Evolutionary conservation across 2,888 invertebrate genomes (phyloP).

Genomic region (Lamellibrachia satsuma): DNA sequence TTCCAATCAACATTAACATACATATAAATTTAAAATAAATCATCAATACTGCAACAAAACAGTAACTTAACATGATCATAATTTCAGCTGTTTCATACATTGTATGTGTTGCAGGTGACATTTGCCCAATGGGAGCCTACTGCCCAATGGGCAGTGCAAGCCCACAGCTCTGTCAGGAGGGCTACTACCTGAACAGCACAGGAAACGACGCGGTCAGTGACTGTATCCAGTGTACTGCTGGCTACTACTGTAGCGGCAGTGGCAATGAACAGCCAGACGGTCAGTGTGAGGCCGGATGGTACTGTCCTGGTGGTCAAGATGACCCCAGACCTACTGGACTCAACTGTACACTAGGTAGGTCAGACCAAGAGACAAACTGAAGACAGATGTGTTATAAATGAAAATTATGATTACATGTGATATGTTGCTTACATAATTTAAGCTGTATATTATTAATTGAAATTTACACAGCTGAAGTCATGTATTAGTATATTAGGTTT

Average conservation of each 20-base stretch:
- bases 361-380: not conserved
- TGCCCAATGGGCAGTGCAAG: constrained; percentile 54
- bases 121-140: constrained; percentile 56
- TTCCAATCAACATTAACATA: no score
- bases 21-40: no score
- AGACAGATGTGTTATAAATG: no score
- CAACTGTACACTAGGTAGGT: constrained; percentile 54
- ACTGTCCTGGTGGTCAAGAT: constrained; percentile 59
- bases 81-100: no score
- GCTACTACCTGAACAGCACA: constrained; percentile 46
- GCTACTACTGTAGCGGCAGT: constrained; percentile 52
- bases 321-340: constrained; percentile 47
- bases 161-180: constrained; percentile 47
- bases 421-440: no score
- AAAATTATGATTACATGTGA: no score
- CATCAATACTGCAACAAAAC: no score
- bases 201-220: constrained; percentile 40
- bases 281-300: constrained; percentile 55
- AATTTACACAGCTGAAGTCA: no score
- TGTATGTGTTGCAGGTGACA: constrained; percentile 47
- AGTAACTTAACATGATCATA: not conserved
- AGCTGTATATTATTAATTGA: no score
- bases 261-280: constrained; percentile 53
- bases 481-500: no score
- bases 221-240: constrained; percentile 46